Evolutionary conservation across 2,113 vertebrate genomes (phyloP), one percentile per base, ranked within the genome.

Genomic region (Elaphurus davidianus): DNA sequence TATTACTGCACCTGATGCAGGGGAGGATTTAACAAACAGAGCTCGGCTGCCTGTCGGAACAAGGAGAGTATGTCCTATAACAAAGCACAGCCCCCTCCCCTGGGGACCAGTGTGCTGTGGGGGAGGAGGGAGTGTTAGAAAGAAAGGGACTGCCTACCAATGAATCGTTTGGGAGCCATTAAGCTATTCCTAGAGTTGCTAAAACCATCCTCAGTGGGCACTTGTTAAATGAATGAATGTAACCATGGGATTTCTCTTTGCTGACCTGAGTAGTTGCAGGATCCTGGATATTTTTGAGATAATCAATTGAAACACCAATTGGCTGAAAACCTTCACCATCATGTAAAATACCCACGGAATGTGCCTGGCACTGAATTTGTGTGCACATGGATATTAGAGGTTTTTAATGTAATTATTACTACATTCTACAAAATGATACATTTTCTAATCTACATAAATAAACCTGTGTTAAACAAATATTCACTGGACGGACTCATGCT

Each of bases 371-470:
- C 9, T 23, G 11, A 14, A 33, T 81, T 54, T 54, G 13, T 54
- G 25, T 30, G 7, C 33, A 36, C 14, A 47, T 25, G 7, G n/a
- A 54, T 87, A 7, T 54, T 60, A 93, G 89, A 33, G 17, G 21
- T 90, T 86, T 84, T 50, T 17, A 92, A n/a, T 64, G 2, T 43
- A 60, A 76, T 85, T 27, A 28, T 83, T 14, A 57, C 6, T 59
- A 23, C 30, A 67, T 43, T 62, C 27, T 60, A 79, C 14, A 89
- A 47, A 78, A 3, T 89, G 78, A 71, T 43, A 76, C 2, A 21
- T 88, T 74, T 67, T 33, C 33, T 17, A 74, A 23, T 12, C 36
- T 62, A 95, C 79, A 96, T 45, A 57, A 82, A n/a, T 67, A 50
- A 91, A 55, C 47, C 30, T 74, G 11, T 86, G 33, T 78, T 86